Evolutionary conservation across 2,797 vertebrate genomes (phyloP).

Genomic region (Falco peregrinus): DNA sequence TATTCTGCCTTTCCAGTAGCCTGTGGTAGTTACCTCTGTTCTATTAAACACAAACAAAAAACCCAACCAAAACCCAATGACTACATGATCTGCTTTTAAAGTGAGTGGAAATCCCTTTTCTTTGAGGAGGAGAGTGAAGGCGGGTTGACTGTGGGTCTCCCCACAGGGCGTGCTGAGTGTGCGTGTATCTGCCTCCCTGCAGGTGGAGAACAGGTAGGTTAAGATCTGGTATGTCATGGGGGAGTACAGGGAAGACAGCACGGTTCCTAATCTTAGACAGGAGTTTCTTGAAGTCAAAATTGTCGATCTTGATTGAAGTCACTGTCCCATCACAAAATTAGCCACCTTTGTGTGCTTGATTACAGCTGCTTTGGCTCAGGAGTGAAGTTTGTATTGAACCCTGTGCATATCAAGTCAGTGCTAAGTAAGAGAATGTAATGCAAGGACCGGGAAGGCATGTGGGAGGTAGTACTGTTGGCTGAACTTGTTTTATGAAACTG

Average conservation of each 20-base stretch:
- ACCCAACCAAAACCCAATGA: too few species aligned
- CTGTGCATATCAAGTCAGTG: background rate
- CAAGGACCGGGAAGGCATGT: background rate
- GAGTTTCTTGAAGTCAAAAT: background rate
- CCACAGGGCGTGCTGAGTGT: background rate
- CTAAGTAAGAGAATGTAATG: background rate
- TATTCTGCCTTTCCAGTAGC: background rate
- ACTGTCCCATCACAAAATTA: background rate
- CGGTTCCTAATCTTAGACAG: background rate
- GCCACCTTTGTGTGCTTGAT: background rate
- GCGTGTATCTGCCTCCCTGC: background rate
- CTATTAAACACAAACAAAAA: background rate
- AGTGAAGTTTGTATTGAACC: background rate
- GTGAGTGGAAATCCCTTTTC: background rate
- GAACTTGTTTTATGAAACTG: background rate
- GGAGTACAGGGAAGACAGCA: background rate
- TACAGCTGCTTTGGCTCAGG: background rate
- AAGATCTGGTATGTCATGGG: background rate
- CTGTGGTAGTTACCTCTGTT: background rate
- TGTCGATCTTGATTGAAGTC: background rate
- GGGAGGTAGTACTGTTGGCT: background rate
- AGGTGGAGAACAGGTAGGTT: background rate
- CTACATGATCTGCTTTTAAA: background rate
- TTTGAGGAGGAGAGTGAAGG: background rate
- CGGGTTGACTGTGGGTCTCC: background rate